Base-by-base conservation (phyloP, 2,888 invertebrate species). In the Psylliodes chrysocephalus region DNA sequence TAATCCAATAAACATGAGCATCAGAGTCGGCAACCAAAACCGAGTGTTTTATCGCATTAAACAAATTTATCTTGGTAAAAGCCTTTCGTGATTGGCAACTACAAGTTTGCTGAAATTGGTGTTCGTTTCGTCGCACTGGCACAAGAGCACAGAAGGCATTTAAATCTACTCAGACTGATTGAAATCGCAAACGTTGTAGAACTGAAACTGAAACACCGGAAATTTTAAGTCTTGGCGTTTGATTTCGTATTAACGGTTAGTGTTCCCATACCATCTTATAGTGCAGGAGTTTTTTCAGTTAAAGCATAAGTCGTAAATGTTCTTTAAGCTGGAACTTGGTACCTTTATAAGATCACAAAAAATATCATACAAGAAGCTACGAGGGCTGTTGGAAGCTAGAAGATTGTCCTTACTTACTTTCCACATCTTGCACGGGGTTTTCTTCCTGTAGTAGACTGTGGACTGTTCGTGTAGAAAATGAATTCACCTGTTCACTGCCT, bases 81-180 rank as follows among this genome's bases (percentile, higher is more conserved):
- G 28, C 49, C 2, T 28, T 52, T 49, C 63, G 63, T 59, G 57
- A 54, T 64, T 47, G 57, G 18, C 53, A 15, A 35, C 44, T 44
- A 49, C 33, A 59, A 59, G 57, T 38, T 46, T 57, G 42, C 18
- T 46, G n/a, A 63, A 66, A 63, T 66, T 66, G 49, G 60, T 54
- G 56, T 66, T 61, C 55, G 61, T 63, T 64, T 60, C 52, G 66
- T 55, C 60, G 18, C 18, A 35, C 10, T 22, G 18, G 52, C 40
- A 53, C 46, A 46, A 60, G n/a, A n/a, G n/a, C n/a, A n/a, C n/a
- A n/a, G n/a, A n/a, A 49, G 54, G 53, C 60, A 61, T 66, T 63
- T 63, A 61, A 67, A 64, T 67, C 63, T 61, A 67, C 64, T 67
- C 67, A 63, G 35, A 57, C 57, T 61, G 67, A 63, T 67, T 64